Evolutionary conservation across 2,113 vertebrate genomes (phyloP), one percentile per base, ranked within the genome.

Genomic region (Trachemys scripta): DNA sequence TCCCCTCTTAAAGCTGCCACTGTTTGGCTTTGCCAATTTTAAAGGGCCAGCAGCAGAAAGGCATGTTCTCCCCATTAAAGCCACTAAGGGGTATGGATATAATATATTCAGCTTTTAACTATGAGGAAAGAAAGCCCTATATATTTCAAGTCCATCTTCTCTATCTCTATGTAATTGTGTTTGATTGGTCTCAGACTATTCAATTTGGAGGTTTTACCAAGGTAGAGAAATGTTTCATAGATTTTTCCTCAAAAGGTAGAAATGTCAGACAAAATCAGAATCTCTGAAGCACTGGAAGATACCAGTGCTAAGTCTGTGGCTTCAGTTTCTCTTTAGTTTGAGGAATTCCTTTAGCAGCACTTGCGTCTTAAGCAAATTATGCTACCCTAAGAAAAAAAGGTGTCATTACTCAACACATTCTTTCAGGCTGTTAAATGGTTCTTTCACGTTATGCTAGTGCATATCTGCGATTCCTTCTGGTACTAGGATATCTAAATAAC

Each of bases 321-420:
- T 6, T 1, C 78, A 76, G 47, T 6, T 42, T 78, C 24, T 78
- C 42, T 78, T 29, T 75, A 75, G 13, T 17, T 78, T 4, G 8
- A 51, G 16, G 35, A 19, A 19, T 10, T 24, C 49, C 75, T 25
- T 49, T 84, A 47, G 35, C 92, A 76, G 27, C 24, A 3, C 80
- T 86, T 80, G 17, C 49, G 2, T 7, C 89, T 75, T 85, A 65
- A 47, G 59, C 83, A 42, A 84, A 92, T 54, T 82, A 38, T 75
- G 25, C 54, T 24, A 1, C 27, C 54, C 85, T 49, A 12, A 87
- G 8, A 56, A 45, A 65, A 69, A 13, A 56, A 1, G 19, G 31
- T 90, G 27, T 65, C 72, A 0, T 3, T 0, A 2, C 90, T 79
- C 91, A 2, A 6, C 6, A 0, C 1, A 1, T 16, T 65, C 0